Base-by-base conservation (phyloP, 2,888 invertebrate species). In the Ectemnius cavifrons region DNA sequence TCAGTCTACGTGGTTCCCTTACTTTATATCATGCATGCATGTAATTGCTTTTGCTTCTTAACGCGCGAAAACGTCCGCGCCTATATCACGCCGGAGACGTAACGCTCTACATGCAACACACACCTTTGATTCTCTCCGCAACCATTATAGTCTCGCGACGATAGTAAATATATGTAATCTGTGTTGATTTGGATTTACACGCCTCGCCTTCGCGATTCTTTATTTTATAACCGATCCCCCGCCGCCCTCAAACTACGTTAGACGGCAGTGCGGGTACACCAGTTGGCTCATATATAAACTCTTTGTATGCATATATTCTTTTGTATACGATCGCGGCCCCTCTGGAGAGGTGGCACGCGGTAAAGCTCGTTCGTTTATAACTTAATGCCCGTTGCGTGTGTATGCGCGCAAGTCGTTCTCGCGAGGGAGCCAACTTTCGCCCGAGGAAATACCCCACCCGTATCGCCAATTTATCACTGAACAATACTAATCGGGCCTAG, bases 1-100 rank as follows among this genome's bases (percentile, higher is more conserved):
- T 91, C 90, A 91, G 90, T 91, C 90, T 91, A 90, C 90, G 88
- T 88, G 89, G 88, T 90, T 91, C 79, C 87, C 89, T 89, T 89
- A 88, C 86, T 87, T 82, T 67, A 68, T 75, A 72, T 73, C 65
- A 69, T 77, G 67, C 68, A 64, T 72, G 73, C 71, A 78, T 57
- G 60, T 71, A 65, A 60, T 62, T 73, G 49, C 46, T 63, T n/a
- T 62, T 13, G 20, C 47, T 68, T 46, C 45, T 69, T 56, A 47
- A 64, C 63, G 28, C 49, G 27, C 56, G 47, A 66, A 66, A 60
- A 76, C 69, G 79, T 76, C 69, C 64, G 77, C 65, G 68, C 69
- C 63, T 63, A 6, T 37, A 37, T 37, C 60, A 14, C 52, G 16
- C 16, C 57, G 63, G 75, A 74, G 8, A 37, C 57, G 66, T 71